These are phyloP conservation scores for Manacus vitellinus DNA, from an alignment of 2,113 vertebrate species.

Conservation along the genomic window DNA sequence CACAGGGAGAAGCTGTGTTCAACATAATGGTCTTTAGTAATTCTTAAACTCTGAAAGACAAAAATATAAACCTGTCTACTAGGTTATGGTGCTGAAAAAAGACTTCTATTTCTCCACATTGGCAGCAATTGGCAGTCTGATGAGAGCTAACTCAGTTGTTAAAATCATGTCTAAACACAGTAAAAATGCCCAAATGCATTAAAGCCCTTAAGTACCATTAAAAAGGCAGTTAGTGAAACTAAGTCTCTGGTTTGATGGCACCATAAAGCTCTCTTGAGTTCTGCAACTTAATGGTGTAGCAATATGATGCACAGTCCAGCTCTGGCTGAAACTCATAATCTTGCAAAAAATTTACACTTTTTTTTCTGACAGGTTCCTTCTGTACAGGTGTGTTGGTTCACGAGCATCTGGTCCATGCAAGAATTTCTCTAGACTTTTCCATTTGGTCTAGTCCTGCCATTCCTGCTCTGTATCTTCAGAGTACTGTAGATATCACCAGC, in stretches of 20 bases:
- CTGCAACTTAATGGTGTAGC: background rate
- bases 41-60: background rate
- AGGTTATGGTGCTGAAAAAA: background rate
- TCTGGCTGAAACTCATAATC: background rate
- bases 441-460: background rate
- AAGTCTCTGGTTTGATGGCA: conserved; percentile 29
- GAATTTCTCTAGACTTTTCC: background rate
- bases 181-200: conserved; percentile 40
- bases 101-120: background rate
- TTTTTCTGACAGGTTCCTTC: background rate
- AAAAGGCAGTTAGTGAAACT: conserved; percentile 57
- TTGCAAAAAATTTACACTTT: background rate
- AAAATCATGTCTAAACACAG: conserved; percentile 46
- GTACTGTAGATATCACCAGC: background rate
- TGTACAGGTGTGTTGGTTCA: background rate
- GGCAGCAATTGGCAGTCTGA: conserved; percentile 9
- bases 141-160: conserved; percentile 19
- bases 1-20: background rate
- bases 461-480: background rate
- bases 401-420: background rate
- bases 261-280: conserved; percentile 40
- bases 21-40: background rate
- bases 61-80: conserved; percentile 3
- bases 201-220: conserved; percentile 42
- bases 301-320: background rate